Conservation (phyloP, 2,113 vertebrate genomes). For the Micronycteris hirsuta region DNA sequence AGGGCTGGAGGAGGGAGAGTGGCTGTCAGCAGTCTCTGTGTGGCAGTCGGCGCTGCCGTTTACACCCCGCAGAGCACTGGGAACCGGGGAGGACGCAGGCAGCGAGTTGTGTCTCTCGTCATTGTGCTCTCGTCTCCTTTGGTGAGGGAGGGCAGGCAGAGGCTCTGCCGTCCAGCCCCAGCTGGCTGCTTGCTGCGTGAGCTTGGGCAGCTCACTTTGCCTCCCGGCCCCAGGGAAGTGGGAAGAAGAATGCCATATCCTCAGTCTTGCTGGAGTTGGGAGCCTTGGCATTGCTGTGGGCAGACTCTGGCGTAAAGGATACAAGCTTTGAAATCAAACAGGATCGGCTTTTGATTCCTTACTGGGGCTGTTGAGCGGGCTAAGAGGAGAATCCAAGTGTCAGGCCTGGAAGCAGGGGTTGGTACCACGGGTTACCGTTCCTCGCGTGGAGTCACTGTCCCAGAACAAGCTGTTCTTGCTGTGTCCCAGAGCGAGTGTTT, state of each 20-base stretch:
- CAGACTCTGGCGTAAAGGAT: not conserved
- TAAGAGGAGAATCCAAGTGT: not conserved
- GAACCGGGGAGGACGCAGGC: not conserved
- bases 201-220: not conserved
- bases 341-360: not conserved
- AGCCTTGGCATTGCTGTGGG: not conserved
- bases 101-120: not conserved
- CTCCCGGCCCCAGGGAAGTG: not conserved
- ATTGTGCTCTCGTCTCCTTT: not conserved
- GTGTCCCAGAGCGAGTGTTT: not conserved
- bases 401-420: not conserved
- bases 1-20: not conserved
- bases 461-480: not conserved
- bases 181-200: not conserved
- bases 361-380: not conserved
- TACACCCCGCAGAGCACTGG: not conserved
- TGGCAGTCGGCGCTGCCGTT: not conserved
- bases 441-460: not conserved
- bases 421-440: not conserved
- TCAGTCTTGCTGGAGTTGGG: not conserved
- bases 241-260: not conserved
- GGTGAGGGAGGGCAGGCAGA: not conserved
- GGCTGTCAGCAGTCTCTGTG: not conserved
- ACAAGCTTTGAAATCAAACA: not conserved
- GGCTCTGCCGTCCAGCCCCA: not conserved